Base-by-base conservation (phyloP, 2,888 invertebrate species). In the Caenorhabditis sp. region DNA sequence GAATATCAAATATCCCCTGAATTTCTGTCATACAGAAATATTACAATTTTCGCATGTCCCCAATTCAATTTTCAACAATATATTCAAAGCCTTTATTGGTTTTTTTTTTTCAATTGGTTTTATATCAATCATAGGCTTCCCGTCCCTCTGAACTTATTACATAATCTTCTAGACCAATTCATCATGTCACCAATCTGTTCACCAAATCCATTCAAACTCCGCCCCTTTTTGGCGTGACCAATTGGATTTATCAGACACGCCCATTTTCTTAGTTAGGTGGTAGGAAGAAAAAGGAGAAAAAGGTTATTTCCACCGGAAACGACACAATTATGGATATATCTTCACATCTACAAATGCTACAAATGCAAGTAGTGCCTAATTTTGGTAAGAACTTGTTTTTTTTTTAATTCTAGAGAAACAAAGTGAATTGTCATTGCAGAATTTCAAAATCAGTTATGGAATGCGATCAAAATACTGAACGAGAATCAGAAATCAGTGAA, bases 391-490 rank as follows among this genome's bases (percentile, higher is more conserved):
- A 7, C 10, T 31, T 31, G 5, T 50, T 52, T 17, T 52, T 23
- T 23, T 23, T 5, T 17, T 21, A 52, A 4, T 10, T 20, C 7
- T 52, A 10, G 17, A 50, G 5, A 4, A n/a, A 10, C 23, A 23
- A 23, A 7, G n/a, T 21, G 4, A 50, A 14, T 10, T 50, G 4
- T 52, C 5, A 1, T 52, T 52, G 8, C 52, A 52, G 52, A 20
- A 7, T 52, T 52, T 52, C 52, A 52, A 26, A 23, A 56, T 26
- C 10, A 56, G 10, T 56, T 56, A 14, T 56, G 56, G 56, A 56
- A 56, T 17, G 17, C 23, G 25, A 56, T 56, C 3, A 56, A 56
- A 14, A 17, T 27, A 10, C 5, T 21, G 27, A 56, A 56, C 26
- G 56, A 56, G 12, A 26, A 12, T 56, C 56, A 26, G n/a, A 56